A percentile compares a stretch with the other conserved stretches of the same genome.
Evolutionary conservation across 2,113 vertebrate genomes (phyloP).

Genomic region (Syrrhaptes paradoxus): DNA sequence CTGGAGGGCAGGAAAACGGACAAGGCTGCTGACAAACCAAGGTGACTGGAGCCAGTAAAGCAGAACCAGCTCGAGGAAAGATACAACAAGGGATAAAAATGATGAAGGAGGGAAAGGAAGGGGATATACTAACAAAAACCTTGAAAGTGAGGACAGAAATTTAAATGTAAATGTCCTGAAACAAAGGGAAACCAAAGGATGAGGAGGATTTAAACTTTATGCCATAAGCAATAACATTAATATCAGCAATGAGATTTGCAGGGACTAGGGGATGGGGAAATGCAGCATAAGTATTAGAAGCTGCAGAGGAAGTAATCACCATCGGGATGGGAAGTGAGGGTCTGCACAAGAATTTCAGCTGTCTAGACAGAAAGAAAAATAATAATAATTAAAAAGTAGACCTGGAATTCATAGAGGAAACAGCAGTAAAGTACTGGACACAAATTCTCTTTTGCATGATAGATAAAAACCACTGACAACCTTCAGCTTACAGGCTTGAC

Average conservation of each 20-base stretch:
- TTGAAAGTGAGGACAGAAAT: constrained; percentile 6
- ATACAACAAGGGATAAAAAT: background rate
- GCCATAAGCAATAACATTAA: background rate
- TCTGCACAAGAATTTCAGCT: constrained; percentile 19
- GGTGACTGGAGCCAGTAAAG: background rate
- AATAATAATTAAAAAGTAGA: background rate
- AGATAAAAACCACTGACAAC: background rate
- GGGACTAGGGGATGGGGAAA: background rate
- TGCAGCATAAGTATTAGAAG: background rate
- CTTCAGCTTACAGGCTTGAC: background rate
- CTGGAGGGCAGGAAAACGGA: background rate
- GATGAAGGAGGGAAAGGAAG: background rate
- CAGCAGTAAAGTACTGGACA: background rate
- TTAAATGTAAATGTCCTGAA: background rate
- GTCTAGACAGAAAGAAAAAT: constrained; percentile 44
- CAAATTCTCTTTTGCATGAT: background rate
- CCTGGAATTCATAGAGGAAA: background rate
- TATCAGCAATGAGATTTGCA: background rate
- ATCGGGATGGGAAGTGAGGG: background rate
- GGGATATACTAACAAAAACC: background rate
- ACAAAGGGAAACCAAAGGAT: background rate
- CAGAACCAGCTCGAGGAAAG: background rate
- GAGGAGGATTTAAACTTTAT: background rate
- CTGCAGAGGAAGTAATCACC: constrained; percentile 5
- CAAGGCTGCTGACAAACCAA: background rate